These are phyloP conservation scores for Oikopleura dioica DNA, from an alignment of 23 tunicate genomes.

Conservation along the genomic window DNA sequence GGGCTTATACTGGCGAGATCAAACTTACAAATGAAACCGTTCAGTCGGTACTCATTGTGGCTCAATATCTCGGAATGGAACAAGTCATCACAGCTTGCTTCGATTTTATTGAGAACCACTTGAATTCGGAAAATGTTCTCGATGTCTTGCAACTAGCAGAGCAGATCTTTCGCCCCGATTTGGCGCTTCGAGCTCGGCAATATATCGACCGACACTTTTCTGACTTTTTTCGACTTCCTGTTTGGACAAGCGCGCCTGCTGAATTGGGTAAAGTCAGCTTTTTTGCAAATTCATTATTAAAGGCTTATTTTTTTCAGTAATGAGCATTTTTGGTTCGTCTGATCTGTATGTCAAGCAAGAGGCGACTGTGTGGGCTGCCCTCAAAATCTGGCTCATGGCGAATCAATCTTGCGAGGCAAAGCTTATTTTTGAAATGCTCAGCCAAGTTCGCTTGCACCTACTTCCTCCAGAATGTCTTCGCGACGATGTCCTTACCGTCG, in stretches of 20 bases:
- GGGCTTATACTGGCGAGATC: background rate
- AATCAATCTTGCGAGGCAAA: too few species aligned
- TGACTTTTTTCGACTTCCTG: background rate
- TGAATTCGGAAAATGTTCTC: background rate
- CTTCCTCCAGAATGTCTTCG: conserved; percentile 12
- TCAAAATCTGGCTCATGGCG: too few species aligned
- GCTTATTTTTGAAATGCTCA: background rate
- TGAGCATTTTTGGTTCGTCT: background rate
- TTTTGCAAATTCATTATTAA: too few species aligned
- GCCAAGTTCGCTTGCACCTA: background rate
- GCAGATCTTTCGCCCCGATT: background rate
- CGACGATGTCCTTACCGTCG: conserved; percentile 10
- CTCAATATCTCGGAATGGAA: background rate
- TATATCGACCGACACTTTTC: background rate
- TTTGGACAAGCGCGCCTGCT: background rate
- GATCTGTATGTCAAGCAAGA: background rate
- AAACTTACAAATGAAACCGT: background rate
- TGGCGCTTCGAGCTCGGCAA: background rate
- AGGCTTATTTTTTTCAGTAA: too few species aligned
- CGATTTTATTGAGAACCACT: too few species aligned
- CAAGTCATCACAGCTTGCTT: background rate
- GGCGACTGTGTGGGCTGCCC: background rate
- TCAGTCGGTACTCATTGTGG: background rate
- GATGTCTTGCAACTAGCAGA: background rate
- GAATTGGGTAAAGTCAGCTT: too few species aligned